Base-by-base conservation (phyloP, 2,797 vertebrate genomes). In the Mus spretus region DNA sequence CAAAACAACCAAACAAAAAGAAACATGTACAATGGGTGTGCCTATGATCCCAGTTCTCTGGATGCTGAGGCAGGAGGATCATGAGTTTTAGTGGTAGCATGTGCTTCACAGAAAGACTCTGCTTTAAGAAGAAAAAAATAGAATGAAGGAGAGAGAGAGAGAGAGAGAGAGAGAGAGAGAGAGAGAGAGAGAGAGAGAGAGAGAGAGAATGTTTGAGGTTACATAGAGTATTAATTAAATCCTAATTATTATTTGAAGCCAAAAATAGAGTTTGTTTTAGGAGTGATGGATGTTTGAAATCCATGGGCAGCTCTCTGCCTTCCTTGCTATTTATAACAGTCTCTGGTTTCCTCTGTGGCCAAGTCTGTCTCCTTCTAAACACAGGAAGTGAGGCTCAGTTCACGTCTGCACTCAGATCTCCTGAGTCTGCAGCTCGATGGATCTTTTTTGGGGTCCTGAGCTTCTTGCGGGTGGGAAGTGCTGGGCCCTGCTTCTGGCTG, bases 321-420 rank as follows among this genome's bases (percentile, higher is more conserved):
- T 67, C 72, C 77, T 77, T 79, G 82, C 97, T 98, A 97, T 98
- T 98, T 97, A 96, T 97, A 97, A 96, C 95, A 74, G 75, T 75
- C 55, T 96, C 93, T 91, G 94, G 93, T 96, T 98, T 97, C 96
- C 97, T 97, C 90, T 93, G 65, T 1, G 83, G 88, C 81, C 10
- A 2, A 78, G 92, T 72, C 92, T 91, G 88, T 92, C 97, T 94
- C 82, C 86, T 89, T 78, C 40, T 83, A 8, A 59, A 85, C 83
- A 94, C 81, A 94, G 97, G 97, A 98, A 98, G 93, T 96, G 85
- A 79, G 93, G 57, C 87, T 65, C 6, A 50, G 47, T 82, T 84
- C 2, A 28, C 0, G 7, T 44, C 26, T 65, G 50, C 44, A 80
- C 53, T 61, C 8, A 88, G 89, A 84, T 13, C 90, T 93, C 86